Percentiles rank a stretch among this genome's conserved stretches.
These are phyloP conservation scores for Leucophenga maculata DNA, from an alignment of 2,888 invertebrate genomes.

Conservation along the genomic window DNA sequence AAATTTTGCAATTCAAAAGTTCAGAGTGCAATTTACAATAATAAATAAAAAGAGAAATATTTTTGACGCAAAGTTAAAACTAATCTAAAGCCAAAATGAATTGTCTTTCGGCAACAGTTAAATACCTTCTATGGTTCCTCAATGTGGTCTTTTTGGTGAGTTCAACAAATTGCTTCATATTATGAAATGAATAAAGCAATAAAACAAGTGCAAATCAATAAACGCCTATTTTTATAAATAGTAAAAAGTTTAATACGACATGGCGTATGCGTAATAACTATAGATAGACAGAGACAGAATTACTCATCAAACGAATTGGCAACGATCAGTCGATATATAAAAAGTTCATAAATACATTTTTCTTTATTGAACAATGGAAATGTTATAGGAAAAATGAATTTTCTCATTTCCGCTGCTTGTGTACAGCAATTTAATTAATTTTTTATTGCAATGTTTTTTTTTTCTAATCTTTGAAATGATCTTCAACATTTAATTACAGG, in stretches of 20 bases:
- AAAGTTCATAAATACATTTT: background rate
- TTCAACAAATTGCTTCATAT: slow-evolving; percentile 25
- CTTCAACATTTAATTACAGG: slow-evolving; percentile 73
- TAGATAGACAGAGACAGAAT: background rate
- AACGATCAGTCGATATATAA: background rate
- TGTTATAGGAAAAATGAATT: background rate
- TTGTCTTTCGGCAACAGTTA: slow-evolving; percentile 61
- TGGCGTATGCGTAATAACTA: background rate
- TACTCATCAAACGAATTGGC: no score
- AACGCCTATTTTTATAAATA: background rate
- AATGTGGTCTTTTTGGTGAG: slow-evolving; percentile 69
- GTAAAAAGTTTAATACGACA: background rate
- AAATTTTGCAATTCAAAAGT: no score
- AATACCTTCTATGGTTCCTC: slow-evolving; percentile 67
- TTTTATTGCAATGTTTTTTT: background rate
- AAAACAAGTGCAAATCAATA: background rate
- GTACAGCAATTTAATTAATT: background rate
- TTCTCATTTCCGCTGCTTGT: background rate
- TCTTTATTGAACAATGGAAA: background rate
- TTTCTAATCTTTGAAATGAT: background rate
- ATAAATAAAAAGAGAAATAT: slow-evolving; percentile 11
- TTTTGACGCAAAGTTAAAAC: background rate
- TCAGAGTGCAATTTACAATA: background rate
- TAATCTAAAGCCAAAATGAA: slow-evolving; percentile 57
- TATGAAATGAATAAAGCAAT: background rate